Base-by-base conservation (phyloP, 2,797 vertebrate species). In the Jordanella pulchra region DNA sequence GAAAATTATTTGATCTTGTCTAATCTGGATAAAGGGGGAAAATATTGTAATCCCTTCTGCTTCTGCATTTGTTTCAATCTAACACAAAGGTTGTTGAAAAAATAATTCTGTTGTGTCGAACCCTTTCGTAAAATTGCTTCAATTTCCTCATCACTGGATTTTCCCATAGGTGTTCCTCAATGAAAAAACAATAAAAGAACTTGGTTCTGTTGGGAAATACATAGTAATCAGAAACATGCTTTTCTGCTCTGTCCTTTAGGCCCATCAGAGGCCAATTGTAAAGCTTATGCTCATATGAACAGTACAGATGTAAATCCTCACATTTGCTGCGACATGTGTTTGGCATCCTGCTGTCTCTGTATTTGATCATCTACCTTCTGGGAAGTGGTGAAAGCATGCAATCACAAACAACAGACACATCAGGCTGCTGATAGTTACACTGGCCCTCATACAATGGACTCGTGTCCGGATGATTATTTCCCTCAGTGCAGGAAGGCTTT, bases 1-100 rank as follows among this genome's bases (percentile, higher is more conserved):
- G 82, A 89, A 92, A 92, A 92, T 92, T 92, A 92, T 94, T 93
- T 93, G 92, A 95, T 94, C 71, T 94, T 92, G 91, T 94, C 92
- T 95, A 94, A 94, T 94, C 94, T 93, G 89, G 81, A 61, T 81
- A 84, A 87, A 86, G 80, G 88, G 68, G 82, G 67, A 73, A 80
- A 86, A 87, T 90, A 91, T 88, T 88, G 90, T 93, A 93, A 94
- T 94, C 91, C 89, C 78, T 77, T 73, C 82, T 73, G 64, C 63
- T 67, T 65, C 45, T 65, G 65, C 61, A 75, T 84, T 79, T 83
- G 83, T 86, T 85, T 68, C 66, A 68, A 60, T 79, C 75, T 53
- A 67, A 80, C 65, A 82, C 65, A 78, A 82, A 81, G 82, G 65
- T 86, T 89, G 87, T 76, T 78, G 47, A 81, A 78, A 77, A 55